Percentiles rank a stretch among this genome's conserved stretches.
phyloP scores from a whole-genome alignment of 2,888 invertebrate genomes.

The Brachynemurus nebulosus region DNA sequence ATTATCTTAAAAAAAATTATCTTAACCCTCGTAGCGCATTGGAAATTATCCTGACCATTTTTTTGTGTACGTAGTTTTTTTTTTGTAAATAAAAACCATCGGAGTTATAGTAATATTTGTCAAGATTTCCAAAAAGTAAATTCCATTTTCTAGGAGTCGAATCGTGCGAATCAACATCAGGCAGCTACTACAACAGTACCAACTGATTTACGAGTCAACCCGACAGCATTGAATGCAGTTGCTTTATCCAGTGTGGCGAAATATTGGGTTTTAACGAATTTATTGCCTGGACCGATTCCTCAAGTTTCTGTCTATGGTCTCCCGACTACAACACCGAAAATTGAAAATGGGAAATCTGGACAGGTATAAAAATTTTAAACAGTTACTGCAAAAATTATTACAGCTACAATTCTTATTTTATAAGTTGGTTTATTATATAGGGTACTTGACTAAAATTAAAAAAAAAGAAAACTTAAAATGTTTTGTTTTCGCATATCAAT shows the following conservation, averaged over 20 bases:
- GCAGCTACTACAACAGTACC: constrained; percentile 38
- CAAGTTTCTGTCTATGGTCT: constrained; percentile 60
- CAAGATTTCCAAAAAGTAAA: no score
- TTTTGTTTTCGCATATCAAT: no score
- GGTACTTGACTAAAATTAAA: no score
- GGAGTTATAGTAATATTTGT: no score
- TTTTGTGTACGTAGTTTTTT: no score
- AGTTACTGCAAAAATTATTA: not conserved
- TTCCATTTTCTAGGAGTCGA: constrained; percentile 25
- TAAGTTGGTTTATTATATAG: no score
- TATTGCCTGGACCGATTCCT: constrained; percentile 61
- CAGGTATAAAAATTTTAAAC: constrained; percentile 32
- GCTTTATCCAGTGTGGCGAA: constrained; percentile 65
- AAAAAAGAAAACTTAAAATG: no score
- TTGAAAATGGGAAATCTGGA: constrained; percentile 46
- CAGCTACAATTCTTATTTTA: not conserved
- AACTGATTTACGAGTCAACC: constrained; percentile 47
- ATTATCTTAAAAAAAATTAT: no score
- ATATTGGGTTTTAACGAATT: constrained; percentile 73
- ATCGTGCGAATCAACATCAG: constrained; percentile 31
- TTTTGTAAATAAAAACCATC: no score
- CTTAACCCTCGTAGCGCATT: no score
- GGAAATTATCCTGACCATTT: no score
- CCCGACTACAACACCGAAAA: constrained; percentile 41
- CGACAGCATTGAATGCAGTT: constrained; percentile 49